Base-by-base conservation (phyloP, 2,797 vertebrate genomes). In the Helicolenus hilgendorfi region DNA sequence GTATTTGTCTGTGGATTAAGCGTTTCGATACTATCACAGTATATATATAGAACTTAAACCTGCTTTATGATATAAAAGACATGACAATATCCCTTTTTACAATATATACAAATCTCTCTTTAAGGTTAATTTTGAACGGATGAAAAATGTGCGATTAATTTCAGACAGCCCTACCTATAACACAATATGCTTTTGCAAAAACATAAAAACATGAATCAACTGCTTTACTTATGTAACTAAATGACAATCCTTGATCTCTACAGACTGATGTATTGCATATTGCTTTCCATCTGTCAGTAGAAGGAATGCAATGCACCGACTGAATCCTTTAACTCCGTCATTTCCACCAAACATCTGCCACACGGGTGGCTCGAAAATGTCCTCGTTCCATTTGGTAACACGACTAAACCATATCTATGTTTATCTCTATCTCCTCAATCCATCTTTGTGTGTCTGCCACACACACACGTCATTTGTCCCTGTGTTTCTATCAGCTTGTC, bases 401-500 rank as follows among this genome's bases (percentile, higher is more conserved):
- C 41, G 22, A 49, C 41, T 49, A 45, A 7, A 49, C 5, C 24
- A 20, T 38, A 20, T 70, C 33, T 41, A 41, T 41, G 14, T 41
- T 41, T 41, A 41, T 41, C 38, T 41, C 14, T 10, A 24, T 78
- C 22, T 35, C 9, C 15, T 65, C 6, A 33, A 60, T 67, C 24
- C 27, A 49, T 26, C 56, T 76, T 7, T 49, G 41, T 45, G 72
- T 29, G 65, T 27, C 72, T 68, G 41, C 49, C 1, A 18, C 69
- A 70, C 73, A 71, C 41, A 20, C 53, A 9, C 7, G 33, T 29
- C 72, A 69, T 71, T 18, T 70, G 55, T 58, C 31, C 68, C 68
- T 26, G 18, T 72, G 31, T 81, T 72, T 73, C 56, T 67, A n/a
- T 67, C 67, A 58, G 77, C 72, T 26, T 64, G 58, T 87, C 87